Conservation (phyloP, 1,140 invertebrate species). For the Pygmarrhopalites habei region DNA sequence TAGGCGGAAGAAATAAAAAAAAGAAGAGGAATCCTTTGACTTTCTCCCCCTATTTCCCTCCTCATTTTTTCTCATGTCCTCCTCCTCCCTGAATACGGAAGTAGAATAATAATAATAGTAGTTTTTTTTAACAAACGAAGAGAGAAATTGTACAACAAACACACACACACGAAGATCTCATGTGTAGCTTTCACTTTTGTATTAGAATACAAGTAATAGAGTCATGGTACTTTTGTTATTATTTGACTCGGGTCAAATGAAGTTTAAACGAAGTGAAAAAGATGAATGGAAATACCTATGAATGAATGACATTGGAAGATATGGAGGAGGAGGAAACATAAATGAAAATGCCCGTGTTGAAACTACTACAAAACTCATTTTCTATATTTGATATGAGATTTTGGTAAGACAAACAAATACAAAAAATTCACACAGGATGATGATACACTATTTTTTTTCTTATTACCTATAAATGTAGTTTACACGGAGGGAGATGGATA, state of each 20-base stretch:
- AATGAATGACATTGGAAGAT: background rate
- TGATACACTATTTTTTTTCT: too few species aligned
- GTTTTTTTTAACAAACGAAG: too few species aligned
- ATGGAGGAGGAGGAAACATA: background rate
- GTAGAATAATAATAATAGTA: background rate
- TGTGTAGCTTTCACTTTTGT: background rate
- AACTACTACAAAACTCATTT: background rate
- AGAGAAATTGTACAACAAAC: background rate
- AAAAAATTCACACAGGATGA: too few species aligned
- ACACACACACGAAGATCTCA: background rate
- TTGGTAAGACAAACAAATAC: too few species aligned
- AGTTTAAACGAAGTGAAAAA: background rate
- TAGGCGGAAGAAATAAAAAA: constrained; percentile 2
- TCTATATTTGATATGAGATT: background rate
- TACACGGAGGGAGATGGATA: too few species aligned
- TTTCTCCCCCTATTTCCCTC: background rate
- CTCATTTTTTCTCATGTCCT: too few species aligned
- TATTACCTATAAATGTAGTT: too few species aligned
- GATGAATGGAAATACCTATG: background rate
- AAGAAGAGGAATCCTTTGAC: background rate
- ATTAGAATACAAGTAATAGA: background rate
- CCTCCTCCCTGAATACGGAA: background rate
- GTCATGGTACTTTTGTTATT: too few species aligned
- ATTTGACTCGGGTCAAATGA: too few species aligned
- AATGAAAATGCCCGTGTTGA: background rate